These are phyloP conservation scores for Lithobates pipiens DNA, from an alignment of 2,797 vertebrate species.

Conservation along the genomic window DNA sequence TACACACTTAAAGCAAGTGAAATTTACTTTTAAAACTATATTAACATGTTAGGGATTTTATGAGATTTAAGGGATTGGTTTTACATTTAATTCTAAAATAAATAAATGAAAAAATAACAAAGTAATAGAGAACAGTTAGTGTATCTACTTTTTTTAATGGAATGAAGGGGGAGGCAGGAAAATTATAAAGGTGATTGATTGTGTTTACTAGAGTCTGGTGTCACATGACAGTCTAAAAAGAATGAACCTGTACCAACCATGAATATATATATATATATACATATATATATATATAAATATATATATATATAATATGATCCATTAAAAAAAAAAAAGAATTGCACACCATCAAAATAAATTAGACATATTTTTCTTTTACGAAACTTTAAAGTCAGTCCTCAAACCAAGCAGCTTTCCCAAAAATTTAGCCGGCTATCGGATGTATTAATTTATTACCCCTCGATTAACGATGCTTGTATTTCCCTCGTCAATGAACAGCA, in stretches of 20 bases:
- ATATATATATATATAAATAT: not conserved
- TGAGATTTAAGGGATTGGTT: too few species aligned
- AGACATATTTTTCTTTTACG: not conserved
- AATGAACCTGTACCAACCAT: not conserved
- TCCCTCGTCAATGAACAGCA: slow-evolving; percentile 28
- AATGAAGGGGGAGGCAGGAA: not conserved
- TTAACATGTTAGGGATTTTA: too few species aligned
- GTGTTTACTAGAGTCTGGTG: too few species aligned
- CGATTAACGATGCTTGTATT: slow-evolving; percentile 50
- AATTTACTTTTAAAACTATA: too few species aligned
- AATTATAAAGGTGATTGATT: not conserved
- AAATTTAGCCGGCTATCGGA: slow-evolving; percentile 40
- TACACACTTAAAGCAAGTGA: too few species aligned
- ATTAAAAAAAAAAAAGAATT: not conserved
- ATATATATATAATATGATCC: not conserved
- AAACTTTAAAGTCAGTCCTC: not conserved
- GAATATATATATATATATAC: not conserved
- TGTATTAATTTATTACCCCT: slow-evolving; percentile 55
- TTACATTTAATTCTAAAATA: too few species aligned
- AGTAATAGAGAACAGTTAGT: too few species aligned
- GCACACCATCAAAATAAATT: not conserved
- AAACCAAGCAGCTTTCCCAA: not conserved
- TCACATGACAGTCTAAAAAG: too few species aligned
- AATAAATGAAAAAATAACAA: not conserved
- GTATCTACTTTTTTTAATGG: too few species aligned